These are phyloP conservation scores for Marasmarcha lunaedactyla DNA, from an alignment of 2,888 invertebrate genomes.

Conservation along the genomic window DNA sequence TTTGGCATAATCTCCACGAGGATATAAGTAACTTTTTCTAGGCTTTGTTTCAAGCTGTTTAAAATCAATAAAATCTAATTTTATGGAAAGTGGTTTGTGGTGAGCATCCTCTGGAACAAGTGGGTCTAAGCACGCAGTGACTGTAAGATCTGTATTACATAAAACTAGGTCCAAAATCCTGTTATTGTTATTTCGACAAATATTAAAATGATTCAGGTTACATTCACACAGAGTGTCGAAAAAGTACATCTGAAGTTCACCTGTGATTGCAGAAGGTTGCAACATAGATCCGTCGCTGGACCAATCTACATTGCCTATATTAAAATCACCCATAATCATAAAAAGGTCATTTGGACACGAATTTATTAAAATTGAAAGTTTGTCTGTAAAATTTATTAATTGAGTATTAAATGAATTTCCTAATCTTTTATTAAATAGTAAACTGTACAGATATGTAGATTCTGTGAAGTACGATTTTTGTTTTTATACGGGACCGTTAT, in stretches of 20 bases:
- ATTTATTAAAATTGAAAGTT: too few species aligned
- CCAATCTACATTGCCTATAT: neutral
- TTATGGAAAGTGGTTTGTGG: slow-evolving; percentile 1
- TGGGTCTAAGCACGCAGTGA: neutral
- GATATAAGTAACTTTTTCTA: too few species aligned
- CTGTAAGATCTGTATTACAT: neutral
- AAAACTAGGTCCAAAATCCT: slow-evolving; percentile 2
- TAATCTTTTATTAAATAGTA: neutral
- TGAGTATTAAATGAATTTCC: slow-evolving; percentile 3
- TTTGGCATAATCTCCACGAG: too few species aligned
- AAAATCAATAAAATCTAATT: too few species aligned
- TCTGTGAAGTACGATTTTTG: too few species aligned
- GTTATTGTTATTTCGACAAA: neutral
- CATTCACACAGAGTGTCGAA: neutral
- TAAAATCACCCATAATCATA: slow-evolving; percentile 4
- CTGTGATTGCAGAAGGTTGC: neutral
- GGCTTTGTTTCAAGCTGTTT: too few species aligned
- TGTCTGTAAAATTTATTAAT: slow-evolving; percentile 8
- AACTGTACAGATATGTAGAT: neutral
- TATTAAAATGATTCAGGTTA: neutral
- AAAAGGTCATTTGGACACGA: slow-evolving; percentile 4
- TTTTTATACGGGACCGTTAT: too few species aligned
- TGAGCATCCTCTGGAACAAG: slow-evolving; percentile 2
- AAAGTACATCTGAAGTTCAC: neutral
- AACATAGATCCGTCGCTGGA: neutral